phyloP scores from a whole-genome alignment of 2,797 vertebrate species.

The Halcyon chelicuti region DNA sequence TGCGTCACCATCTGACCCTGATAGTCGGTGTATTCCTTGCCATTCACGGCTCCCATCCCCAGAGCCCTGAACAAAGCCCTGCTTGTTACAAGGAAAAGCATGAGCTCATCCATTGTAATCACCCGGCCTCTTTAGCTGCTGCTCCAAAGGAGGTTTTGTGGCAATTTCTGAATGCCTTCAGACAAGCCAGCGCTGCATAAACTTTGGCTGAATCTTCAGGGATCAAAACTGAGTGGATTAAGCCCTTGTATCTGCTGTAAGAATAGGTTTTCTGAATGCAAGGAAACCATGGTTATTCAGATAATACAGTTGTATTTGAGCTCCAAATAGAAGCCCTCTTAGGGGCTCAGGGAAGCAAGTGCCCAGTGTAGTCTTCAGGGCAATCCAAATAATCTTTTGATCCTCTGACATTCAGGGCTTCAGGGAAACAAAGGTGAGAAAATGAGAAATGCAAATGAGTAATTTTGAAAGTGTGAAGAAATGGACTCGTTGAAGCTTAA shows the following conservation, averaged over 20 bases:
- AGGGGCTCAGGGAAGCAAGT: neutral
- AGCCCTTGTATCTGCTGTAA: neutral
- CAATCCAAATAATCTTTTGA: conserved; percentile 16
- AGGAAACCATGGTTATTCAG: neutral
- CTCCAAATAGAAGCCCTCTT: neutral
- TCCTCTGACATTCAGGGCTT: conserved; percentile 18
- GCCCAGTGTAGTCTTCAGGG: neutral
- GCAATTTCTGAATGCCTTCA: conserved; percentile 60
- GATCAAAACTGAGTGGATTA: conserved; percentile 64
- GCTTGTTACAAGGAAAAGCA: conserved; percentile 55
- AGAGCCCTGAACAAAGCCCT: conserved; percentile 35
- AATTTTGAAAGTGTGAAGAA: neutral
- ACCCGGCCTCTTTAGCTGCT: conserved; percentile 14
- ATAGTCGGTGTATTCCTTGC: conserved; percentile 12
- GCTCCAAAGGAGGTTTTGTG: conserved; percentile 66
- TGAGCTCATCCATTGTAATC: conserved; percentile 72
- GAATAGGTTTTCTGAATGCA: conserved; percentile 42
- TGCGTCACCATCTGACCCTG: neutral
- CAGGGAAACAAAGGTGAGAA: conserved; percentile 41
- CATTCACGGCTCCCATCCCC: conserved; percentile 40
- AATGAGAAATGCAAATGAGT: conserved; percentile 31
- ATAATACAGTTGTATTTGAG: neutral
- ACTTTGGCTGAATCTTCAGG: conserved; percentile 47
- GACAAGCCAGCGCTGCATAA: conserved; percentile 48
- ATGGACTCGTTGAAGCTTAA: neutral